Percentiles rank a stretch among this genome's conserved stretches.
These are phyloP conservation scores for Trinorchestia longiramus DNA, from an alignment of 1,140 invertebrate genomes.

Conservation along the genomic window DNA sequence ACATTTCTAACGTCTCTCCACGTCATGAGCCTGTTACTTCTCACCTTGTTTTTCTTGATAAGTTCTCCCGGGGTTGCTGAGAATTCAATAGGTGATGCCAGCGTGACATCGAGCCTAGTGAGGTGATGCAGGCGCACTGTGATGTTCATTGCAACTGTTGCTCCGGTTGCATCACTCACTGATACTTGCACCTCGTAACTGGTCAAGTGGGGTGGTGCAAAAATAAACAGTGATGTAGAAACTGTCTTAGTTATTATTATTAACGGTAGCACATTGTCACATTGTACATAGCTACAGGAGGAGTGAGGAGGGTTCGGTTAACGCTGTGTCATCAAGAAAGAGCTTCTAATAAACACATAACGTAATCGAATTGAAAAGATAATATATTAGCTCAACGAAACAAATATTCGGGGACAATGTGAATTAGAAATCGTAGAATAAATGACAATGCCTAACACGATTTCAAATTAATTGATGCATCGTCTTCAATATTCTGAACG, in stretches of 20 bases:
- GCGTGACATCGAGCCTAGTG: background rate
- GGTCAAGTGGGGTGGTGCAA: background rate
- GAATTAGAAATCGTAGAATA: too few relatives aligned
- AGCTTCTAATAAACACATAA: background rate
- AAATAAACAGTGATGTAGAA: too few relatives aligned
- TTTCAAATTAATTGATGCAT: too few relatives aligned
- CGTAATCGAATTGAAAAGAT: background rate
- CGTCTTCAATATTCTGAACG: too few relatives aligned
- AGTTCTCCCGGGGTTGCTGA: background rate
- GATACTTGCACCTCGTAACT: constrained; percentile 35
- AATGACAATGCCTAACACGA: too few relatives aligned
- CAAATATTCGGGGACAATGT: too few relatives aligned
- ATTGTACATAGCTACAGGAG: too few relatives aligned
- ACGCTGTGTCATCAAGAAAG: background rate
- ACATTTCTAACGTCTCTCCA: background rate
- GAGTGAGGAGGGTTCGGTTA: too few relatives aligned
- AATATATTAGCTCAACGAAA: too few relatives aligned
- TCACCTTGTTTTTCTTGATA: constrained; percentile 26
- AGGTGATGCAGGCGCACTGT: background rate
- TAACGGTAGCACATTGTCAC: too few relatives aligned
- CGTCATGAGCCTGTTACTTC: background rate
- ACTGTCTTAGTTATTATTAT: too few relatives aligned
- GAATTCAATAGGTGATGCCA: background rate
- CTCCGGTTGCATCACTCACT: background rate
- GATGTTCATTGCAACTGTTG: constrained; percentile 18